Base-by-base conservation (phyloP, 2,113 vertebrate species). In the Gasterosteus aculeatus region DNA sequence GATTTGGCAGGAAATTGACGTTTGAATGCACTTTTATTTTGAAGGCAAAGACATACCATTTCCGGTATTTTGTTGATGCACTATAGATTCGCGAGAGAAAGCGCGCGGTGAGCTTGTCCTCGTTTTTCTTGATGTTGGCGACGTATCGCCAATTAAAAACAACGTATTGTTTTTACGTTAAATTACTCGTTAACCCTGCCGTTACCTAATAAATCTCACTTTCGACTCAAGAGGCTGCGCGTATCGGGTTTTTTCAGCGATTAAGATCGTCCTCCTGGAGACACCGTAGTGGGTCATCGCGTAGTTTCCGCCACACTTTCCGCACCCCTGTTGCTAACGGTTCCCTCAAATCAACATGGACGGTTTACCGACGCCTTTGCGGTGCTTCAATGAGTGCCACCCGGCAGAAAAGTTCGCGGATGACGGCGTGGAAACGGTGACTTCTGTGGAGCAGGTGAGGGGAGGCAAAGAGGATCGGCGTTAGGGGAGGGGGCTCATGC, bases 401-500 rank as follows among this genome's bases (percentile, higher is more conserved):
- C 12, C 82, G 2, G 79, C 66, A 5, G 93, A 94, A 53, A 83
- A 85, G 86, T 89, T 93, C n/a, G 64, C 65, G 33, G 94, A 95
- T 58, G 94, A 95, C 80, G 92, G 82, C 10, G 85, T 94, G 81
- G 86, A 91, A 46, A 91, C 93, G 1, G 92, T 94, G 69, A 95
- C 94, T 84, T 95, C 94, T 3, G 81, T 61, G 67, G 94, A 95
- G 80, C 94, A 95, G 93, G 94, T 95, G 78, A 92, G 84, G 56
- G 44, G 44, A 47, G 49, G 7, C 62, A 19, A n/a, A 78, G 80
- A 71, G 82, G 85, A 84, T 84, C 81, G 75, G 4, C n/a, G 3
- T 35, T 76, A 58, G 81, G 19, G 29, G 33, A 35, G 10, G 70
- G 53, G 59, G 64, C 69, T 72, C 42, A 69, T 19, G 47, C 57